Evolutionary conservation across 2,797 vertebrate species (phyloP), one percentile per base, ranked within the genome.

Genomic region (Chelonia mydas): DNA sequence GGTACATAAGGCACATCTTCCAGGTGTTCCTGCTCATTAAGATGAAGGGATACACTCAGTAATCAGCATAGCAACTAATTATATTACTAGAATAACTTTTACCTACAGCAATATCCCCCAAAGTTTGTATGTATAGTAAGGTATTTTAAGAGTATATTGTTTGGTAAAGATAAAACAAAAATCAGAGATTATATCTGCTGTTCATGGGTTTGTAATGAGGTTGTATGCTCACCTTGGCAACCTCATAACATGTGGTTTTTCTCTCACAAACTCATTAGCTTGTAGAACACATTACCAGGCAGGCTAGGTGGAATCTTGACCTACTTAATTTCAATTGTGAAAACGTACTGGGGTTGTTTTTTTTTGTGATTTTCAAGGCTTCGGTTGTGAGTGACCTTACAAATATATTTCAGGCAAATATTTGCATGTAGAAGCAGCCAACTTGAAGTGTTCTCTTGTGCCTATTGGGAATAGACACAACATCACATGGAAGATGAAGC

Each of bases 241-340:
- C 96, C 93, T 97, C 91, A 90, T 91, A 96, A 96, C 96, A 97
- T 97, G 97, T 96, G 95, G 96, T 95, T 97, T 97, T 94, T 93
- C 96, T 97, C 96, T 97, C 95, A 97, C 97, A 94, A 96, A 97
- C 96, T 98, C 97, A 98, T 98, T 98, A 96, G 90, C 79, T 94
- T 96, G 92, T 92, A 92, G 84, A 96, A 92, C 90, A 97, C 94
- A 96, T 94, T 96, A 95, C 90, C 94, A 93, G 95, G 96, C 94
- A 95, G 94, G 89, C 90, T 81, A 95, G 94, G 96, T 95, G 91
- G 96, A 96, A 96, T 94, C 96, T 96, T 98, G 97, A 97, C 96
- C 97, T 98, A 95, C 93, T 98, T 97, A 93, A 97, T 96, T 97
- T 96, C 91, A 95, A 54, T 93, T 91, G 93, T 96, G 94, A 97